A percentile compares a stretch with the other conserved stretches of the same genome.
Evolutionary conservation across 2,888 invertebrate genomes (phyloP).

Genomic region (Drosophila rubida): DNA sequence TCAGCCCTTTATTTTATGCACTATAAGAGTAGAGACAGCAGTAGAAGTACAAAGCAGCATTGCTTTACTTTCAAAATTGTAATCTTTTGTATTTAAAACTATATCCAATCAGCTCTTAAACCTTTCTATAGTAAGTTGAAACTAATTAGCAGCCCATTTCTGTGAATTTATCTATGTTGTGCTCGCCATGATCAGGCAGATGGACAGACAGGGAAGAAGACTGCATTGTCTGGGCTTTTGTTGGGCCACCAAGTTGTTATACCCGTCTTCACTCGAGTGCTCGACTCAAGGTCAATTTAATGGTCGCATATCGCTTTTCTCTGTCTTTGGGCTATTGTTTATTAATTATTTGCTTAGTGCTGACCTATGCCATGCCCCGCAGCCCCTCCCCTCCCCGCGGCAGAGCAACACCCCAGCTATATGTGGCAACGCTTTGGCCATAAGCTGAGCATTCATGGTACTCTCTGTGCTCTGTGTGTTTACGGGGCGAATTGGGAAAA

Average conservation of each 20-base stretch:
- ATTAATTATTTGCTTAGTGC: slow-evolving; percentile 72
- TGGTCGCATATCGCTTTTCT: slow-evolving; percentile 7
- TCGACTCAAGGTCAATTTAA: slow-evolving; percentile 65
- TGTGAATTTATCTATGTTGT: too few relatives aligned
- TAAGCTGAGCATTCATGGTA: slow-evolving; percentile 24
- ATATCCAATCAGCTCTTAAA: too few relatives aligned
- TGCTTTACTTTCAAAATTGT: too few relatives aligned
- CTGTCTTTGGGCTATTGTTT: slow-evolving; percentile 49
- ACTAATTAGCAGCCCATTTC: too few relatives aligned
- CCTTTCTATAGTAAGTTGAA: too few relatives aligned
- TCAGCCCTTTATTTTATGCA: too few relatives aligned
- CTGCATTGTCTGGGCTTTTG: not conserved
- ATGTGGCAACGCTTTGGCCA: slow-evolving; percentile 5
- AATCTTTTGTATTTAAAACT: too few relatives aligned
- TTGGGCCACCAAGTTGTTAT: not conserved
- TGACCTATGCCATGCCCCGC: slow-evolving; percentile 26
- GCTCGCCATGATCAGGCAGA: too few relatives aligned
- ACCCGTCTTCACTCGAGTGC: slow-evolving; percentile 2
- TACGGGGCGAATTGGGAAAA: not conserved
- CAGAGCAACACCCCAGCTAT: not conserved
- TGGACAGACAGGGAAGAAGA: too few relatives aligned
- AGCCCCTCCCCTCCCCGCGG: not conserved
- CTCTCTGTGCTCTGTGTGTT: slow-evolving; percentile 28
- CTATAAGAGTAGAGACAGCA: too few relatives aligned
- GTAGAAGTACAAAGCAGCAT: too few relatives aligned